These are phyloP conservation scores for Microtus pennsylvanicus DNA, from an alignment of 2,113 vertebrate species.

Conservation along the genomic window DNA sequence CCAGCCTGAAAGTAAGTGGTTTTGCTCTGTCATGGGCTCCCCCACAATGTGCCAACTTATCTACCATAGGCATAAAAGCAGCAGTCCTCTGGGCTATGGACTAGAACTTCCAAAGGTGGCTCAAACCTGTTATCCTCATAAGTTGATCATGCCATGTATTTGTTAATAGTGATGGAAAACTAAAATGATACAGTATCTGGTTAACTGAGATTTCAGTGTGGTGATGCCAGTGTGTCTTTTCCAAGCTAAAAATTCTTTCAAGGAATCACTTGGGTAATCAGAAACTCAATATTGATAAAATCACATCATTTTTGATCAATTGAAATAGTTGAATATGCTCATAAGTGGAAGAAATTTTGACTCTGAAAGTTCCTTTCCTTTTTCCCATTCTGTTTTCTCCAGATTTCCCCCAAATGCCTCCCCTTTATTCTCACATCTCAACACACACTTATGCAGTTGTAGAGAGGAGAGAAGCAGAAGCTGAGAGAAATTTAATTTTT, in stretches of 20 bases:
- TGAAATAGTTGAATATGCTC: neutral
- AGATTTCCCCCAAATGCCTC: neutral
- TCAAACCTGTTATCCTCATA: neutral
- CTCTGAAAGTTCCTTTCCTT: neutral
- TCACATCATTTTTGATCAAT: neutral
- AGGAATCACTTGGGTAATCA: neutral
- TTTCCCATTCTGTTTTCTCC: neutral
- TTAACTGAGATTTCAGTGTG: neutral
- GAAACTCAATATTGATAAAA: neutral
- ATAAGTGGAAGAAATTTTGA: neutral
- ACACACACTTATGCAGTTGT: neutral
- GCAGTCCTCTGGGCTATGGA: neutral
- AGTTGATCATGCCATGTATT: neutral
- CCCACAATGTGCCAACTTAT: neutral
- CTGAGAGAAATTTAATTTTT: constrained; percentile 84
- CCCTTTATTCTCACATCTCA: neutral
- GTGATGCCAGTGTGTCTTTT: neutral
- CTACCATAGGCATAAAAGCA: neutral
- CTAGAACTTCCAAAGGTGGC: neutral
- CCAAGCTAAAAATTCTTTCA: neutral
- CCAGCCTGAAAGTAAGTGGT: neutral
- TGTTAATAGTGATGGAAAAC: neutral
- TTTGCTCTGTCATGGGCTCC: neutral
- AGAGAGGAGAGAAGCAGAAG: constrained; percentile 15
- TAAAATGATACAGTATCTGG: neutral